phyloP scores from a whole-genome alignment of 2,797 vertebrate species.

The Pangasius mekongensis region DNA sequence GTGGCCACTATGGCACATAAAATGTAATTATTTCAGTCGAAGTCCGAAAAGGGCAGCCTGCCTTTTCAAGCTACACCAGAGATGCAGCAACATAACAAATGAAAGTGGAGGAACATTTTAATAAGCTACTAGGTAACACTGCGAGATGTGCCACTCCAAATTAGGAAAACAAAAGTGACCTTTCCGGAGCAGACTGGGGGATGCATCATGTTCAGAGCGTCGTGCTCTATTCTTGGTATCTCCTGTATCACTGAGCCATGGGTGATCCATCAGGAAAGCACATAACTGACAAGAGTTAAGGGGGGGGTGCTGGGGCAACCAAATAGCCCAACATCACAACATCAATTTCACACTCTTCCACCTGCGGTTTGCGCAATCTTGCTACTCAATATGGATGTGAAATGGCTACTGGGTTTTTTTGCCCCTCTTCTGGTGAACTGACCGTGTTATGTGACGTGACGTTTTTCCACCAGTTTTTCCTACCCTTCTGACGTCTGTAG shows the following conservation, averaged over 20 bases:
- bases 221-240: constrained; percentile 50
- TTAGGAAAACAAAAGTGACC: constrained; percentile 55
- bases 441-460: constrained; percentile 61
- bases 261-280: constrained; percentile 55
- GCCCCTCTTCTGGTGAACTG: constrained; percentile 51
- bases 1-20: not conserved
- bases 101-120: constrained; percentile 8
- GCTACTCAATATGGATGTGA: not conserved
- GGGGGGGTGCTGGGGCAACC: not conserved
- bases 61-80: not conserved
- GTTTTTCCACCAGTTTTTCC: constrained; percentile 19
- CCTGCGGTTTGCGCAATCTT: not conserved
- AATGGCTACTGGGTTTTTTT: constrained; percentile 45
- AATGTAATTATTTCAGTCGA: constrained; percentile 15
- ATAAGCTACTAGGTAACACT: constrained; percentile 36
- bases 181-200: constrained; percentile 46
- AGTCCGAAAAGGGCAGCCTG: constrained; percentile 22
- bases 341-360: not conserved
- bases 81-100: not conserved
- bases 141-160: constrained; percentile 39
- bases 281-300: constrained; percentile 32
- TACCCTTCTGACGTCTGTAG: not conserved
- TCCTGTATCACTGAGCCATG: constrained; percentile 40
- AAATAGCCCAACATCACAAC: not conserved
- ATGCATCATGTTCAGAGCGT: constrained; percentile 49